Percentiles rank a stretch among this genome's conserved stretches.
Conservation (phyloP, 2,113 vertebrate species). For the Danio rerio region DNA sequence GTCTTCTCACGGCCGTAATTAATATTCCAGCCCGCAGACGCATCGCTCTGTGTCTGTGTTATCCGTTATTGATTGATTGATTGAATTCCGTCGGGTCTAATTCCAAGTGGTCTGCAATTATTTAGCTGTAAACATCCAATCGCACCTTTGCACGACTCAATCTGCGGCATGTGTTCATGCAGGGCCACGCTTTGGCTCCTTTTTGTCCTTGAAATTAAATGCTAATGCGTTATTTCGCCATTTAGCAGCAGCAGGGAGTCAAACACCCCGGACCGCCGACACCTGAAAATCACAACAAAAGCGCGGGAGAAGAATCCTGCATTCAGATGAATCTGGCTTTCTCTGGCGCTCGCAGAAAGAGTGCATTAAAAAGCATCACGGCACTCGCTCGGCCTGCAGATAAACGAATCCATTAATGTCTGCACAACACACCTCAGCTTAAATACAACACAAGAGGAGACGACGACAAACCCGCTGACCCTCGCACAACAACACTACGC, state of each 20-base stretch:
- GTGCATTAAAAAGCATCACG: slow-evolving; percentile 34
- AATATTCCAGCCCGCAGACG: not conserved
- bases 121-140: slow-evolving; percentile 21
- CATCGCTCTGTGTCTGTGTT: not conserved
- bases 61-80: slow-evolving; percentile 54
- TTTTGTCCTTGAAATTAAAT: slow-evolving; percentile 53
- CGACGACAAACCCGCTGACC: too few species aligned
- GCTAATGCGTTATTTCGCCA: slow-evolving; percentile 37
- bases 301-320: not conserved
- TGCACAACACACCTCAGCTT: not conserved
- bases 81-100: slow-evolving; percentile 9
- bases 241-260: slow-evolving; percentile 18
- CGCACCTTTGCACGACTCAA: slow-evolving; percentile 37
- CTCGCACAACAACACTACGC: not conserved
- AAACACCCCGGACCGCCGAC: slow-evolving; percentile 1
- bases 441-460: not conserved
- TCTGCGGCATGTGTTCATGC: not conserved
- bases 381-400: not conserved
- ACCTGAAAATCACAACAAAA: slow-evolving; percentile 43
- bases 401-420: not conserved
- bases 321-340: slow-evolving; percentile 35
- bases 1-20: not conserved
- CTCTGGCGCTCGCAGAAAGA: slow-evolving; percentile 19
- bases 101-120: slow-evolving; percentile 38
- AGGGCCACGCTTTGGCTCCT: slow-evolving; percentile 14